phyloP scores from a whole-genome alignment of 2,113 vertebrate species.

The Xyrauchen texanus region DNA sequence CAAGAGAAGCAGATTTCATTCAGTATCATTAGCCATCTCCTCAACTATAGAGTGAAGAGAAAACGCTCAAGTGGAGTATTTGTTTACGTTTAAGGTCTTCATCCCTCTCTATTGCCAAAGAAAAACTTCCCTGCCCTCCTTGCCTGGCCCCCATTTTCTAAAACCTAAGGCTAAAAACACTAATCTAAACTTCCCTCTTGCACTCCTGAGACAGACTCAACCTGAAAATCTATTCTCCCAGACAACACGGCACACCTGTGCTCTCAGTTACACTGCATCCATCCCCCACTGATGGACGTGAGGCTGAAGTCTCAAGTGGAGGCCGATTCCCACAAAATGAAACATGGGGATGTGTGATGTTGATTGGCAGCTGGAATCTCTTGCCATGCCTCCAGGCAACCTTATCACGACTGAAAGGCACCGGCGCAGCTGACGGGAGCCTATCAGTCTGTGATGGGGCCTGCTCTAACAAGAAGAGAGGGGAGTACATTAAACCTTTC shows the following conservation, averaged over 20 bases:
- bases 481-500: slow-evolving; percentile 47
- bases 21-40: slow-evolving; percentile 7
- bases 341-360: slow-evolving; percentile 15
- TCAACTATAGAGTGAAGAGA: not conserved
- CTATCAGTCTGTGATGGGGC: slow-evolving; percentile 55
- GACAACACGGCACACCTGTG: slow-evolving; percentile 35
- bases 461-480: slow-evolving; percentile 59
- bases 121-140: slow-evolving; percentile 16
- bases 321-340: slow-evolving; percentile 19
- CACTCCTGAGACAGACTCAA: slow-evolving; percentile 30
- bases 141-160: slow-evolving; percentile 36
- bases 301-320: slow-evolving; percentile 34
- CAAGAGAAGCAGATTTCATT: not conserved
- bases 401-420: slow-evolving; percentile 56
- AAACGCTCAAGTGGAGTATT: slow-evolving; percentile 1
- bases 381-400: slow-evolving; percentile 52
- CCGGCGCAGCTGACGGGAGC: slow-evolving; percentile 56
- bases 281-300: slow-evolving; percentile 26
- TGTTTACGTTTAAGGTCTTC: slow-evolving; percentile 46
- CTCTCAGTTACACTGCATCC: slow-evolving; percentile 20
- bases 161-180: not conserved
- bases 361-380: slow-evolving; percentile 59
- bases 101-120: slow-evolving; percentile 19
- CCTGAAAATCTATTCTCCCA: slow-evolving; percentile 14
- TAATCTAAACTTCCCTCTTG: slow-evolving; percentile 38